Evolutionary conservation across 2,888 invertebrate species (phyloP).

Genomic region (Pycnomerus fuliginosus): DNA sequence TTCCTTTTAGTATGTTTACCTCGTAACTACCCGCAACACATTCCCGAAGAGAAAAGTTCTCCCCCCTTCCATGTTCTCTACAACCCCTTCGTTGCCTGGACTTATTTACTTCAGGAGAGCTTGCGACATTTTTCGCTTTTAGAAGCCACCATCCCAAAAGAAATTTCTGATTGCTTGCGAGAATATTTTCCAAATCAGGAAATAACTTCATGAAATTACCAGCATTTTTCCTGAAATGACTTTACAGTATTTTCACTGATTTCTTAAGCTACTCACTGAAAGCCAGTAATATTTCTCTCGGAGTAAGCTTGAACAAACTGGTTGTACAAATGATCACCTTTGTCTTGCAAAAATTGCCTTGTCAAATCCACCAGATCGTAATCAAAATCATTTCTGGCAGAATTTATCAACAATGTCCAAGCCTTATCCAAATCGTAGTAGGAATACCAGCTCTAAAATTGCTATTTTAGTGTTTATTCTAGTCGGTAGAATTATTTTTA

Average conservation of each 20-base stretch:
- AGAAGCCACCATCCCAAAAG: constrained; percentile 74
- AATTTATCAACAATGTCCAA: constrained; percentile 51
- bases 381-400: constrained; percentile 53
- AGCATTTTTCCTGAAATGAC: constrained; percentile 27
- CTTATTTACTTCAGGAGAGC: no score
- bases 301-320: constrained; percentile 51
- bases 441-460: constrained; percentile 68
- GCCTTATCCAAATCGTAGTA: constrained; percentile 51
- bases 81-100: no score
- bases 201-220: constrained; percentile 58
- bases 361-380: constrained; percentile 87
- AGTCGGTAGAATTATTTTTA: no score
- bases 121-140: no score
- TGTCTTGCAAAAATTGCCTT: constrained; percentile 78
- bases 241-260: no score
- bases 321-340: constrained; percentile 67
- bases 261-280: constrained; percentile 46
- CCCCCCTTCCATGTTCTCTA: no score
- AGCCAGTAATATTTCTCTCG: constrained; percentile 43
- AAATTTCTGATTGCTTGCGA: constrained; percentile 66
- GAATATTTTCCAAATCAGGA: constrained; percentile 63
- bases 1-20: no score
- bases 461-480: no score
- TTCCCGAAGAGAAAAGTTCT: no score
- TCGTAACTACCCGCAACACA: no score